Evolutionary conservation across 2,797 vertebrate species (phyloP).

Genomic region (Alfaro cultratus): DNA sequence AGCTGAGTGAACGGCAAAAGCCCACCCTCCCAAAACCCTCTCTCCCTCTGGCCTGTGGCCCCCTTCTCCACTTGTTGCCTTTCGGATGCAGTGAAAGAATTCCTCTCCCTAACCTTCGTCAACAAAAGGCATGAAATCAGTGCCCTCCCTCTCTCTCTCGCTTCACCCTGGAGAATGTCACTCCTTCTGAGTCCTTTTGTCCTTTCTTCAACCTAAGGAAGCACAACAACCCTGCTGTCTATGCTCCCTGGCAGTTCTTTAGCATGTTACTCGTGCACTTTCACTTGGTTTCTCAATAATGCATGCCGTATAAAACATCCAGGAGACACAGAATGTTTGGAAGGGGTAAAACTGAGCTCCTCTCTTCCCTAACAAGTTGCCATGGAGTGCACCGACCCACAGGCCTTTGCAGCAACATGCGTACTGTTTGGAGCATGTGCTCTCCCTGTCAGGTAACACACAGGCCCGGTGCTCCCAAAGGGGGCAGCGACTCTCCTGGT

Average conservation of each 20-base stretch:
- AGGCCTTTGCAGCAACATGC: slow-evolving; percentile 62
- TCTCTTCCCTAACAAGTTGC: slow-evolving; percentile 57
- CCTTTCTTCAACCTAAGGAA: slow-evolving; percentile 71
- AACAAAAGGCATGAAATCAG: slow-evolving; percentile 95
- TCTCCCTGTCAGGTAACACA: slow-evolving; percentile 67
- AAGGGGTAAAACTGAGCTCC: slow-evolving; percentile 35
- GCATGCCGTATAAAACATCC: slow-evolving; percentile 72
- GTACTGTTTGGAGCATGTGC: slow-evolving; percentile 73
- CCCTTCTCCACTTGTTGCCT: slow-evolving; percentile 90
- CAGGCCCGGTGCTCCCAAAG: slow-evolving; percentile 52
- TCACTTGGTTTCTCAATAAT: slow-evolving; percentile 72
- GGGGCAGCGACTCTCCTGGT: slow-evolving; percentile 56
- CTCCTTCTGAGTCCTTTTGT: slow-evolving; percentile 86
- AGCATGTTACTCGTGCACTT: slow-evolving; percentile 71
- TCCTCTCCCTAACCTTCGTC: slow-evolving; percentile 84
- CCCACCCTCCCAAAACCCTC: slow-evolving; percentile 67
- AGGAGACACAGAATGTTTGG: slow-evolving; percentile 62
- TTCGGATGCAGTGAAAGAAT: slow-evolving; percentile 88
- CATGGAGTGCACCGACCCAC: slow-evolving; percentile 51
- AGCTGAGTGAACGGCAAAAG: slow-evolving; percentile 93
- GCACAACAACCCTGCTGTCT: slow-evolving; percentile 68
- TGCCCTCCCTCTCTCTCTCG: slow-evolving; percentile 79
- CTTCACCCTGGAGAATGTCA: slow-evolving; percentile 83
- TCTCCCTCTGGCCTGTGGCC: slow-evolving; percentile 78
- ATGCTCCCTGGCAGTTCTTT: slow-evolving; percentile 74